phyloP scores from a whole-genome alignment of 2,797 vertebrate genomes.

The Dromococcyx pavoninus region DNA sequence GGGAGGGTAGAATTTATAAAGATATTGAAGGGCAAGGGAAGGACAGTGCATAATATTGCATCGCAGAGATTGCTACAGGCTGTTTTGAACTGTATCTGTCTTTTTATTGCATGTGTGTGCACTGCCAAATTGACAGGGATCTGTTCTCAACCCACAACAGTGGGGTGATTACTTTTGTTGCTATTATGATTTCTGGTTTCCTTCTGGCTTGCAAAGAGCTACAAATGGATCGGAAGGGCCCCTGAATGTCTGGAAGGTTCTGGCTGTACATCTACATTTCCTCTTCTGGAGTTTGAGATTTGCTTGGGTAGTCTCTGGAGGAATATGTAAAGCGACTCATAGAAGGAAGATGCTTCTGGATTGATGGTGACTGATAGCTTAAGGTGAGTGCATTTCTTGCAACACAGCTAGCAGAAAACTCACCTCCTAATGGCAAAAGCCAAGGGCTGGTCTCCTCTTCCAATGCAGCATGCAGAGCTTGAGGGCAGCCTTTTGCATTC shows the following conservation, averaged over 20 bases:
- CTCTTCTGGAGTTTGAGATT: background rate
- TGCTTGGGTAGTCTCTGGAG: background rate
- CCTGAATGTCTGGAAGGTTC: background rate
- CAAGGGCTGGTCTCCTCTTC: background rate
- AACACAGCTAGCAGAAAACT: background rate
- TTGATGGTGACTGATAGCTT: background rate
- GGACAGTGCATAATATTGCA: background rate
- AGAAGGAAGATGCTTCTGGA: background rate
- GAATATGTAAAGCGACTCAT: background rate
- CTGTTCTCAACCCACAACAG: background rate
- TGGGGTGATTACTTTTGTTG: background rate
- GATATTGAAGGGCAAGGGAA: constrained; percentile 48
- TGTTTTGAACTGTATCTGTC: background rate
- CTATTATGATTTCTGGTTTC: background rate
- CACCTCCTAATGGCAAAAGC: background rate
- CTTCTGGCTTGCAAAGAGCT: background rate
- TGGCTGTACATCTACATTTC: background rate
- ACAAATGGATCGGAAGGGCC: background rate
- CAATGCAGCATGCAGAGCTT: rapidly evolving
- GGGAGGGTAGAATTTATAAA: constrained; percentile 22
- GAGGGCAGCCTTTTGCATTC: background rate
- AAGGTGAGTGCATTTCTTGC: background rate
- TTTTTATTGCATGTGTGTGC: background rate
- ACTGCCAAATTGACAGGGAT: background rate
- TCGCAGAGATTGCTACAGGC: background rate